Base-by-base conservation (phyloP, 2,888 invertebrate species). In the Argyresthia goedartella region DNA sequence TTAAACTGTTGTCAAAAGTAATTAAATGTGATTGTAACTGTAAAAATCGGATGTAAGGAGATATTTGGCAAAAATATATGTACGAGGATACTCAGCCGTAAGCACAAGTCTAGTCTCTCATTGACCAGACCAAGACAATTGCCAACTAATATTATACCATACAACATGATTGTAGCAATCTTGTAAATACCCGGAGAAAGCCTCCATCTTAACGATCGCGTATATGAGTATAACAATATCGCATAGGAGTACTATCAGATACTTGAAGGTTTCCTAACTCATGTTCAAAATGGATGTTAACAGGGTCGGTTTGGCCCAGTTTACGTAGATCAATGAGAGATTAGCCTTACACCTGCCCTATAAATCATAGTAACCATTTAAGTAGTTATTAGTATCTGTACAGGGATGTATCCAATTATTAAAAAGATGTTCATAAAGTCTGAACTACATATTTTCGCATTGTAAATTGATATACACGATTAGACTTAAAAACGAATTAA, bases 291-390 rank as follows among this genome's bases (percentile, higher is more conserved):
- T 16, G 44, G 16, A 44, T 9, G 15, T 15, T 15, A 10, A 44
- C 14, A 44, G 16, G 14, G 16, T 44, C 14, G 44, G 14, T 15
- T 44, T 4, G 25, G n/a, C n/a, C n/a, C n/a, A n/a, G n/a, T n/a
- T n/a, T n/a, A n/a, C n/a, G n/a, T n/a, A n/a, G n/a, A n/a, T n/a
- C n/a, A n/a, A 25, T 25, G 25, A 25, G 25, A 25, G 25, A 25
- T 25, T 25, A 0, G 11, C 66, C 81, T 86, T 85, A 86, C n/a
- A n/a, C n/a, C n/a, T n/a, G n/a, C n/a, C n/a, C n/a, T n/a, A n/a
- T n/a, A 84, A 75, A 81, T 85, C 85, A 85, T 86, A 85, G 62
- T 84, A 84, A 85, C 85, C 84, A 84, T 81, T 77, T 67, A 75
- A 67, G 76, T 78, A 75, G 73, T 81, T 81, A 81, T 84, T 82